Conservation (phyloP, 2,113 vertebrate species). For the Coturnix japonica region DNA sequence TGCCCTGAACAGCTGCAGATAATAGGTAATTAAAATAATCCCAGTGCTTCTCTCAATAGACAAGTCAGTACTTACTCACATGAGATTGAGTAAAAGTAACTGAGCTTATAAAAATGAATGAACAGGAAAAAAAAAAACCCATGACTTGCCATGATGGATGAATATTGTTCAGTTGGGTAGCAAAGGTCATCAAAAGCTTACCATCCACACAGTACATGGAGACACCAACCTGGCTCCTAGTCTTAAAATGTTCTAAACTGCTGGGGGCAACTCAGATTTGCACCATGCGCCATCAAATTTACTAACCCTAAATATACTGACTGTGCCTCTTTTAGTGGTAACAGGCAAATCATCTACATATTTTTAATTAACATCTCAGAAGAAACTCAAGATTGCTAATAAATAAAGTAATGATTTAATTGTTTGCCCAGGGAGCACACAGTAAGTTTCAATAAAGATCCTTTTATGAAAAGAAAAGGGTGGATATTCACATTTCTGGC, state of each 20-base stretch:
- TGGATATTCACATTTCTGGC: background rate
- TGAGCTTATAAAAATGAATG: background rate
- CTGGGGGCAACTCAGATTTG: background rate
- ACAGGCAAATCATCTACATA: background rate
- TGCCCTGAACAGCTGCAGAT: background rate
- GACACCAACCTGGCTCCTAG: background rate
- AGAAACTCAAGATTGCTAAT: background rate
- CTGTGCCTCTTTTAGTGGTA: background rate
- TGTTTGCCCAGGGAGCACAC: background rate
- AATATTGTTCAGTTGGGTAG: background rate
- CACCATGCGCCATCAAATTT: background rate
- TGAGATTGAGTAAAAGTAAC: background rate
- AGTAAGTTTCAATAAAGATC: background rate
- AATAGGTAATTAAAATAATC: background rate
- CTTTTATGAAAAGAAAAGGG: background rate
- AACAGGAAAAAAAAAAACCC: background rate
- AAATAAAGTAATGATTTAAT: background rate
- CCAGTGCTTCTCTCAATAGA: background rate
- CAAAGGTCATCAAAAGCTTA: background rate
- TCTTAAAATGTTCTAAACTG: background rate
- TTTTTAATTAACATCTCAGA: conserved; percentile 26
- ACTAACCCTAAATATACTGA: background rate
- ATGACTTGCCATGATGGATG: background rate
- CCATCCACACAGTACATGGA: too few species aligned
- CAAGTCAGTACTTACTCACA: background rate